These are phyloP conservation scores for Chaenodraco wilsoni DNA, from an alignment of 2,797 vertebrate genomes.

Conservation along the genomic window DNA sequence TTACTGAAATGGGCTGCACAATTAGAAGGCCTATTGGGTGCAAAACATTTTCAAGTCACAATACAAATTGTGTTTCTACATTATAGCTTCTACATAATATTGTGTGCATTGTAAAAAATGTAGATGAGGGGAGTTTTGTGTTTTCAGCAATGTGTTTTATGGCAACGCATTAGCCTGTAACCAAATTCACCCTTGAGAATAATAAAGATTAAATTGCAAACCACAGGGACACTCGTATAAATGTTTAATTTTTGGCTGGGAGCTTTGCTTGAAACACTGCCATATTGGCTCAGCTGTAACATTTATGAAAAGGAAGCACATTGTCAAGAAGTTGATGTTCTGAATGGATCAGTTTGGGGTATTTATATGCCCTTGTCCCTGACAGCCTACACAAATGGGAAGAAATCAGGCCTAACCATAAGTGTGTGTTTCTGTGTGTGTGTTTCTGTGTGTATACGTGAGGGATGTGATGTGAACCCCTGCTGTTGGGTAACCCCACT, in stretches of 20 bases:
- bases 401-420: slow-evolving; percentile 31
- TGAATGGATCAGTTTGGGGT: slow-evolving; percentile 35
- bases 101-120: neutral
- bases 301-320: slow-evolving; percentile 35
- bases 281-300: slow-evolving; percentile 7
- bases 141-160: slow-evolving; percentile 5
- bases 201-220: slow-evolving; percentile 34
- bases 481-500: slow-evolving; percentile 60
- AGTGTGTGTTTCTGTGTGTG: slow-evolving; percentile 17
- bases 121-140: neutral
- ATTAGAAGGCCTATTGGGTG: no score
- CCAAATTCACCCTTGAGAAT: neutral
- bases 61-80: neutral
- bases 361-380: slow-evolving; percentile 31
- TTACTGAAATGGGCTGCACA: no score
- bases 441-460: slow-evolving; percentile 11
- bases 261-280: slow-evolving; percentile 15
- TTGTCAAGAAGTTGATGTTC: slow-evolving; percentile 27
- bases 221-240: slow-evolving; percentile 14
- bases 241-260: slow-evolving; percentile 33
- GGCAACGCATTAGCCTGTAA: slow-evolving; percentile 20
- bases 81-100: neutral
- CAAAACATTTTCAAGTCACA: neutral
- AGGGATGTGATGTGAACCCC: slow-evolving; percentile 53
- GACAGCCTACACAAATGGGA: slow-evolving; percentile 33